These are phyloP conservation scores for Philereme vetulata DNA, from an alignment of 2,888 invertebrate species.

Conservation along the genomic window DNA sequence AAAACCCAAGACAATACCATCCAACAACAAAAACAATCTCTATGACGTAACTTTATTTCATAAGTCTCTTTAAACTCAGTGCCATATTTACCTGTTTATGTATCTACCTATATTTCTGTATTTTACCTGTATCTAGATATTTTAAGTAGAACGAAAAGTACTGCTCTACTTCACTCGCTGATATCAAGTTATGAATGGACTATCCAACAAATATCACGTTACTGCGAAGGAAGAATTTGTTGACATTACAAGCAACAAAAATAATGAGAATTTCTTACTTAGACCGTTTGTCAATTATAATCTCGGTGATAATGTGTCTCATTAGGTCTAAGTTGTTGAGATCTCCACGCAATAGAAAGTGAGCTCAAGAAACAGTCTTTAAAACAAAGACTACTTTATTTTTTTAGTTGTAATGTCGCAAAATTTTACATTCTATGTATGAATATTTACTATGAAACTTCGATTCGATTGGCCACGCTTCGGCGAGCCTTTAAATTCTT, in stretches of 20 bases:
- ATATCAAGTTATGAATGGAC: slow-evolving; percentile 32
- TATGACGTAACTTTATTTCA: slow-evolving; percentile 9
- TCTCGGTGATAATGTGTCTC: slow-evolving; percentile 3
- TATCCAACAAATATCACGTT: slow-evolving; percentile 23
- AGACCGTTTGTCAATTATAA: background rate
- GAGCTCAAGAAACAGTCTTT: slow-evolving; percentile 3
- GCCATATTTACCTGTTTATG: background rate
- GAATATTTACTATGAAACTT: slow-evolving; percentile 1
- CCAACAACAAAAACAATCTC: slow-evolving; percentile 1
- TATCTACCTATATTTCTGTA: too few relatives aligned
- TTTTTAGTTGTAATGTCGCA: background rate
- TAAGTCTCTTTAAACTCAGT: background rate
- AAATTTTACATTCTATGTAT: background rate
- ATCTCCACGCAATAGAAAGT: slow-evolving; percentile 18
- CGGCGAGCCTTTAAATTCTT: background rate
- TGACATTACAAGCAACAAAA: too few relatives aligned
- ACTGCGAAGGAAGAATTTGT: slow-evolving; percentile 1
- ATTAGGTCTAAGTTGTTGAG: slow-evolving; percentile 20
- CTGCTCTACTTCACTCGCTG: slow-evolving; percentile 29
- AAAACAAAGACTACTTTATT: background rate
- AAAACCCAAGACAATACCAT: too few relatives aligned
- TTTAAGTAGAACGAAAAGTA: slow-evolving; percentile 17
- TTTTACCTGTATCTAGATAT: background rate
- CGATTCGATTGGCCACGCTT: background rate
- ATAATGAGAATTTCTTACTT: too few relatives aligned